Conservation (phyloP, 2,113 vertebrate species). For the Phylloscopus trochilus region DNA sequence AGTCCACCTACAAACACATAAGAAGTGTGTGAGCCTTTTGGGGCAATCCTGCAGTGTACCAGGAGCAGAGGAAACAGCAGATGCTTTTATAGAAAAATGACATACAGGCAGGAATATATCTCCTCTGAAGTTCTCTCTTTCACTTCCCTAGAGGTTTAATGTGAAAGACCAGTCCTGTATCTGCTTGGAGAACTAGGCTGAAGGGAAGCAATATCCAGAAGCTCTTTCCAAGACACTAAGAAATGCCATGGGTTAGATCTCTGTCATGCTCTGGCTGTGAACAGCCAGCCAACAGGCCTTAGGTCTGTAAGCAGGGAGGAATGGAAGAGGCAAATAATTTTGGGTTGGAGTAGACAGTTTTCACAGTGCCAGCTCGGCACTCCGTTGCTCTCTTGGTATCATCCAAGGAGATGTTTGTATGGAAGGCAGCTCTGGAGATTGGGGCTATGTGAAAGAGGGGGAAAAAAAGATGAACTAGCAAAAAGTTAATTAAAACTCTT, state of each 20-base stretch:
- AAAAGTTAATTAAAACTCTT: conserved; percentile 77
- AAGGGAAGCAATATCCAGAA: not conserved
- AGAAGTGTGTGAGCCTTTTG: not conserved
- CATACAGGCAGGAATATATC: not conserved
- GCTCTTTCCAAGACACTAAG: not conserved
- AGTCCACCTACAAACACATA: not conserved
- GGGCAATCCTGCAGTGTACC: not conserved
- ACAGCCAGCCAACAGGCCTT: not conserved
- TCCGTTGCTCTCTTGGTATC: not conserved
- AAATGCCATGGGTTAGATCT: not conserved
- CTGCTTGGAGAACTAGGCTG: not conserved
- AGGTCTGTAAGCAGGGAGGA: not conserved
- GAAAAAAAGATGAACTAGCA: conserved; percentile 63
- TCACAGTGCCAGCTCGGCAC: not conserved
- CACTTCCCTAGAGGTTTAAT: not conserved
- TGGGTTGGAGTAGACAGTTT: not conserved
- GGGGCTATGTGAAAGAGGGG: not conserved
- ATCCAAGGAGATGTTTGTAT: not conserved
- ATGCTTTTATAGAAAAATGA: not conserved
- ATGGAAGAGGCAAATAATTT: not conserved
- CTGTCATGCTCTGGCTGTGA: not conserved
- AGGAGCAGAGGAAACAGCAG: not conserved
- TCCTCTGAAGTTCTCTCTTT: not conserved
- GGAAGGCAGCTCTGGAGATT: conserved; percentile 50
- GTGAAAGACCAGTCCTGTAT: not conserved